Evolutionary conservation across 2,797 vertebrate species (phyloP), one percentile per base, ranked within the genome.

Genomic region (Danionella dracula): DNA sequence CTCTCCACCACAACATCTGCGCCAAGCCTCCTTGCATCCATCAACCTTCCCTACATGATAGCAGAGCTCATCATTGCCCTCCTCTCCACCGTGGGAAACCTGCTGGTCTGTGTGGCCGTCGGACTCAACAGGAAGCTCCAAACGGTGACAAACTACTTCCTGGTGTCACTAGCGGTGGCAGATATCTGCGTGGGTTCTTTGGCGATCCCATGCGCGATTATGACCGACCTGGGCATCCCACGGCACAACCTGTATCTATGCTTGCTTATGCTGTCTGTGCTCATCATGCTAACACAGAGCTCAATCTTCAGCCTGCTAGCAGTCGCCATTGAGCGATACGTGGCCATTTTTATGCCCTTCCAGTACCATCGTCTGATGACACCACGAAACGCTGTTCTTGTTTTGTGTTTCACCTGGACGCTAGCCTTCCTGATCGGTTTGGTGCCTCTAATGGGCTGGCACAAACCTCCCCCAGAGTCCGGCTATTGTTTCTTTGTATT

Each of bases 231-330:
- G 0, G 91, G 90, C 1, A 59, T 90, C 16, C 90, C 90, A 0
- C 78, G 60, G 1, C 70, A 88, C 60, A 83, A 86, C 42, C 72
- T 91, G 41, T 80, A 86, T 74, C 76, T 90, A 44, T 91, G 91
- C 51, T 70, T 91, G 64, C 78, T 92, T 15, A 90, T 89, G 90
- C 77, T 92, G 15, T 91, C 89, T 0, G 82, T 88, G 17, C 67
- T 92, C 6, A 88, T 92, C 27, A 89, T 88, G 88, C 79, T 92
- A 60, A 91, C 90, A 0, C 86, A 90, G 78, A 87, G 88, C 76
- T 92, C 91, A 72, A 91, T 91, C 75, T 90, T 92, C 70, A 90
- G 90, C 74, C 74, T 91, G 68, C 70, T 91, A 63, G 89, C 89
- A 0, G 82, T 92, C 21, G 89, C 90, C 0, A 79, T 88, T 23